Base-by-base conservation (phyloP, 2,113 vertebrate species). In the Scomber colias region DNA sequence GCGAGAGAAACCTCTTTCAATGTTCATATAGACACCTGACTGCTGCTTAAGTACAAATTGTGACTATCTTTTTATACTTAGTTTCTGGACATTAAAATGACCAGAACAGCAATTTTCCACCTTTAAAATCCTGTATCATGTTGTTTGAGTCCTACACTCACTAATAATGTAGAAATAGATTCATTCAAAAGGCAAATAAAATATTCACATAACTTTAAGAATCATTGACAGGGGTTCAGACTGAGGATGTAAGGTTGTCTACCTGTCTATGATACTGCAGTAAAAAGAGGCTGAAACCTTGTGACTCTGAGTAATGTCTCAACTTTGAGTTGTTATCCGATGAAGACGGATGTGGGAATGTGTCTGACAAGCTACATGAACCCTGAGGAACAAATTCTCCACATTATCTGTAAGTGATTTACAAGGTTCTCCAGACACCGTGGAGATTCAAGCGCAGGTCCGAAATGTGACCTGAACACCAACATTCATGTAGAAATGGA, bases 301-400 rank as follows among this genome's bases (percentile, higher is more conserved):
- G 68, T 86, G 86, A 89, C 81, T 59, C 24, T 9, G 59, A 50
- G 19, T 27, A 46, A 67, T 7, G 57, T 63, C 40, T 60, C 12
- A 40, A 30, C 46, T 80, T 53, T 60, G 21, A 70, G 14, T 46
- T 70, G 45, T 77, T 11, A 50, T 27, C 68, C 1, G 49, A 55
- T n/a, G 13, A 10, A 59, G 31, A 15, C 57, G 30, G 0, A 79
- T 13, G 59, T 46, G 48, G 67, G 67, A 73, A 85, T 80, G 81
- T 76, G 56, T 66, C 53, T n/a, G 64, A 71, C 19, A 17, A 24
- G 8, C 15, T 4, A 5, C 30, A 15, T 30, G 59, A 27, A 68
- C 50, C 71, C 67, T 3, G 13, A 62, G 24, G 75, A 71, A 71
- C 77, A 77, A 13, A 82, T 75, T 84, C 51, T n/a, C 77, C 73